These are phyloP conservation scores for Phycodurus eques DNA, from an alignment of 2,113 vertebrate species.

Conservation along the genomic window DNA sequence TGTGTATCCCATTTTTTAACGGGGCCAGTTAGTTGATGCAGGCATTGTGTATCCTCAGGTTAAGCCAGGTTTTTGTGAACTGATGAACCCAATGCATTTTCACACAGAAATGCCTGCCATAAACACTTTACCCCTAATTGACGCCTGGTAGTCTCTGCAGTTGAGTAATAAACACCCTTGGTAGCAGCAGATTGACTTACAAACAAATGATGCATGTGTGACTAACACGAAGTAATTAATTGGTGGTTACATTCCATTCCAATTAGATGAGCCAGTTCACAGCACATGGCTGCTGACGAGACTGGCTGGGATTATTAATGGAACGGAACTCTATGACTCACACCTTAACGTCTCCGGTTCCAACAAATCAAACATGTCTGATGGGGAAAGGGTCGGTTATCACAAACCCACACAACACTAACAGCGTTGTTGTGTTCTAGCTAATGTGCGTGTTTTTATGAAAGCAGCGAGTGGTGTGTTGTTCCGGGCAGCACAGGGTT, in stretches of 20 bases:
- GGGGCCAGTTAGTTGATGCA: no score
- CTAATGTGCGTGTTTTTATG: slow-evolving; percentile 20
- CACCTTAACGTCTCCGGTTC: background rate
- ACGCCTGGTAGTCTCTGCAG: background rate
- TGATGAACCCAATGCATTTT: background rate
- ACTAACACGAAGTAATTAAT: background rate
- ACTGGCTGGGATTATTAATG: background rate
- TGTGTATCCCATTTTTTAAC: no score
- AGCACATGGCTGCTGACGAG: slow-evolving; percentile 3
- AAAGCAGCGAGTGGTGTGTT: slow-evolving; percentile 37
- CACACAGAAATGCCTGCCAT: background rate
- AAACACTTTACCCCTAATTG: no score
- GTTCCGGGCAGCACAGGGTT: slow-evolving; percentile 38
- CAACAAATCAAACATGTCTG: background rate
- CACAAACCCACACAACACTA: background rate
- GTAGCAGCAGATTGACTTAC: background rate
- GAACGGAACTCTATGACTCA: background rate
- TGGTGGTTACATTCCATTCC: background rate
- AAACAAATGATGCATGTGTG: background rate
- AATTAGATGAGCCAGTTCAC: background rate
- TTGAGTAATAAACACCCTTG: background rate
- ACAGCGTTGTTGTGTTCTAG: background rate
- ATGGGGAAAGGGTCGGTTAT: background rate
- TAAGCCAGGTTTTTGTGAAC: no score
- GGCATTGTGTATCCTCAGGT: no score